Evolutionary conservation across 2,113 vertebrate species (phyloP), one percentile per base, ranked within the genome.

Genomic region (Datnioides undecimradiatus): DNA sequence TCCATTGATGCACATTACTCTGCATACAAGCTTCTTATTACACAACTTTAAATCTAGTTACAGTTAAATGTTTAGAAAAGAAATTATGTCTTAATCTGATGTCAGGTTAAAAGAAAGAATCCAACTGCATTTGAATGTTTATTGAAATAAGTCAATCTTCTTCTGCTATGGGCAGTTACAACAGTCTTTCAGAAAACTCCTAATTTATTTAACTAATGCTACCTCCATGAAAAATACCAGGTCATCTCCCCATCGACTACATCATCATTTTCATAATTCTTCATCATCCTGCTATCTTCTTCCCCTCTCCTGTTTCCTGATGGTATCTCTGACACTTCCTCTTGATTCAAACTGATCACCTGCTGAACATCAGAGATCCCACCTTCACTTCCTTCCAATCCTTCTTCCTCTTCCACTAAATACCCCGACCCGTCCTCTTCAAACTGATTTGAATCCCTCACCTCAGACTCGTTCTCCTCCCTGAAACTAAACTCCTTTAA

Each of bases 151-250:
- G 2, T 84, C 72, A 45, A 65, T 31, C 62, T 52, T 1, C 8
- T 29, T 16, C 3, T 34, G 8, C 17, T 31, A 43, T 5, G 17
- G 33, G 33, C 57, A 40, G 29, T 62, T 54, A 65, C 57, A 79
- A 70, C 25, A 67, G 8, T 63, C 46, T 74, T 45, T 34, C 6
- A 54, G 41, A 51, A 16, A 8, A 64, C 49, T 46, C 1, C 1
- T 2, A 0, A 73, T 43, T 27, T 1, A 67, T 9, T 33, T 2
- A 60, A 60, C 33, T 21, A 27, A 70, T 31, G 36, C 72, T 90
- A 93, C 41, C n/a, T 83, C 92, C 93, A 93, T 46, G 74, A 62
- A 78, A 94, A 94, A 90, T 83, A 82, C 92, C 91, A 94, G 0
- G 85, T 91, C 41, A n/a, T 64, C 60, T 83, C 82, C 16, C 4